Evolutionary conservation across 2,797 vertebrate genomes (phyloP), one percentile per base, ranked within the genome.

Genomic region (Mormyrus hasselquistii): DNA sequence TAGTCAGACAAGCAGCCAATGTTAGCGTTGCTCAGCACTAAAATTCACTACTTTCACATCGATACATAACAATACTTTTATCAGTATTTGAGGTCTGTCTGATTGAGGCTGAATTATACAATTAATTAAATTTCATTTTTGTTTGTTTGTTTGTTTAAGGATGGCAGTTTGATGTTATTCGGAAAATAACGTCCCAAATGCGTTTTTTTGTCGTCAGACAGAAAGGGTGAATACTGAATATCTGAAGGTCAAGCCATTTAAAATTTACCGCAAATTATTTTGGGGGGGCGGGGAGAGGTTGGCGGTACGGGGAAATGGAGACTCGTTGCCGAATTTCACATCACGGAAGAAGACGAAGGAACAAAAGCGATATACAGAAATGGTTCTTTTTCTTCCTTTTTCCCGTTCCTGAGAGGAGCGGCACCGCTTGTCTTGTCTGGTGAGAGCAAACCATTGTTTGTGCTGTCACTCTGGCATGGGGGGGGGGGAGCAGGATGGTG

Each of bases 381-480:
- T 34, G 52, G 25, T n/a, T 59, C 29, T 29, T 25, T 62, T 87
- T 84, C n/a, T 4, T 49, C 44, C n/a, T 49, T n/a, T 49, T 47
- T 83, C 14, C 65, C 34, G 29, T 16, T 86, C 50, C 52, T 65
- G 29, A 62, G 34, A 65, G 19, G 86, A 34, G 86, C 25, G 19
- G n/a, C 57, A 8, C 55, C 14, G 4, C 52, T 44, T 41, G n/a
- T 62, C 79, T 62, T 62, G 85, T 79, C 79, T 44, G 57, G 59
- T 49, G 84, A 73, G 62, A 73, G 73, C 55, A 16, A 87, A 6
- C 88, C 53, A 59, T 91, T 90, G 85, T 90, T 73, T 89, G 84
- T 90, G 91, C 89, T 91, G 90, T 91, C 91, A 2, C 92, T 91
- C 83, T 84, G 34, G 87, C 88, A 86, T 2, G 55, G 6, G 19